Percentiles rank a stretch among this genome's conserved stretches.
Evolutionary conservation across 2,888 invertebrate species (phyloP).

Genomic region (Oegoconia quadripuncta): DNA sequence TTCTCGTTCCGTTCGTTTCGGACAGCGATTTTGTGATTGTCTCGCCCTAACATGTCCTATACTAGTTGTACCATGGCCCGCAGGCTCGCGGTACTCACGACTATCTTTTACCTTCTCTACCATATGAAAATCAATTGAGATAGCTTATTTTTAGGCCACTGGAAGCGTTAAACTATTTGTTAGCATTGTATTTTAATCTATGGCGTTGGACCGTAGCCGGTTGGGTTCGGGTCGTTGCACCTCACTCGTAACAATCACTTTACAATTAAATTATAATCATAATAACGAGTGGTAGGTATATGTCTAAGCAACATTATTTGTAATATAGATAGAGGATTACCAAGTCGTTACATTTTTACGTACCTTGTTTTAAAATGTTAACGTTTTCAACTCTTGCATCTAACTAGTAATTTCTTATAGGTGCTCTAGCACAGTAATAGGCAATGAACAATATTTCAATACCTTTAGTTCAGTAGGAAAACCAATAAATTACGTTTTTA

Average conservation of each 20-base stretch:
- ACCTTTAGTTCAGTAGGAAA: background rate
- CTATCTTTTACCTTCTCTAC: background rate
- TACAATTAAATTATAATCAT: constrained; percentile 24
- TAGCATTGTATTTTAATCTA: constrained; percentile 15
- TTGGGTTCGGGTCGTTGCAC: constrained; percentile 21
- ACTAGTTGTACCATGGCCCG: too few relatives aligned
- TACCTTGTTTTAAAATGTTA: too few relatives aligned
- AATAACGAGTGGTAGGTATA: background rate
- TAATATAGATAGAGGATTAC: too few relatives aligned
- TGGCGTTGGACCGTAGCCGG: constrained; percentile 7
- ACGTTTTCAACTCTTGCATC: too few relatives aligned
- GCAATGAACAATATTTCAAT: too few relatives aligned
- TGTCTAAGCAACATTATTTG: too few relatives aligned
- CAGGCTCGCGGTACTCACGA: too few relatives aligned
- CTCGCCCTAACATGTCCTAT: constrained; percentile 13
- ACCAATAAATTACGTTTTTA: constrained; percentile 11
- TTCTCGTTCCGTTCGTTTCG: constrained; percentile 43
- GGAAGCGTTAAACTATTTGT: constrained; percentile 4
- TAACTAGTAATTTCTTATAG: too few relatives aligned
- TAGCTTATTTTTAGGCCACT: background rate
- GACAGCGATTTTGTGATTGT: constrained; percentile 36
- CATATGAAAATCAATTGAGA: background rate
- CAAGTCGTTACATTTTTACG: too few relatives aligned
- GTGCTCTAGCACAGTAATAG: too few relatives aligned
- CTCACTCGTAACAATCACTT: constrained; percentile 23